Evolutionary conservation across 2,113 vertebrate genomes (phyloP), one percentile per base, ranked within the genome.

Genomic region (Tenrec ecaudatus): DNA sequence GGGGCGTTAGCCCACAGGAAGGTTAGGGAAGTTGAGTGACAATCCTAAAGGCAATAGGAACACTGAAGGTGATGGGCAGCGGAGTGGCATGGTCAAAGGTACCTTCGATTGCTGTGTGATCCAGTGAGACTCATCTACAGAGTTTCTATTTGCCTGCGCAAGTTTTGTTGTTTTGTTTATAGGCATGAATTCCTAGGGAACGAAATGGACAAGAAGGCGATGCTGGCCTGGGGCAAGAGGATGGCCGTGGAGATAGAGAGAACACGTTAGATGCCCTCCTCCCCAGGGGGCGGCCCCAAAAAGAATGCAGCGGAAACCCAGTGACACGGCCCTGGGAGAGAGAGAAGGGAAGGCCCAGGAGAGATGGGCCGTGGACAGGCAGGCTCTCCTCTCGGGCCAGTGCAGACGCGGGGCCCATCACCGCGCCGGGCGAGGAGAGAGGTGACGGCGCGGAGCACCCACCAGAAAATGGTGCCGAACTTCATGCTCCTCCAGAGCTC

Each of bases 391-490:
- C 82, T 31, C 57, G 20, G 38, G 53, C 69, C 12, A 77, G 9
- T 20, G 23, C 80, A 10, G 22, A 14, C 0, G 19, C 40, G 0
- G 69, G n/a, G 16, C 14, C 71, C 64, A 27, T 15, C 64, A 23
- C 31, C 9, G 86, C 40, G 60, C 0, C 12, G 0, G 29, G 0
- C 38, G 19, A 17, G 5, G 17, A 0, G n/a, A 73, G 20, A 5
- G 11, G n/a, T 0, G 2, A 53, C 1, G 0, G 25, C 16, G 2
- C 73, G 38, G 33, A 77, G 53, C 68, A 94, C 98, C 95, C 97
- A 99, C 99, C 98, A 97, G 95, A 98, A 99, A 40, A 99, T 97
- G 75, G 98, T 97, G 20, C 98, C 97, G 89, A 99, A 99, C 60
- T 99, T 98, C 97, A 98, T 98, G 58, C 98, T 98, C 93, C 97